phyloP scores from a whole-genome alignment of 1,140 invertebrate species.

The Euura lappo region DNA sequence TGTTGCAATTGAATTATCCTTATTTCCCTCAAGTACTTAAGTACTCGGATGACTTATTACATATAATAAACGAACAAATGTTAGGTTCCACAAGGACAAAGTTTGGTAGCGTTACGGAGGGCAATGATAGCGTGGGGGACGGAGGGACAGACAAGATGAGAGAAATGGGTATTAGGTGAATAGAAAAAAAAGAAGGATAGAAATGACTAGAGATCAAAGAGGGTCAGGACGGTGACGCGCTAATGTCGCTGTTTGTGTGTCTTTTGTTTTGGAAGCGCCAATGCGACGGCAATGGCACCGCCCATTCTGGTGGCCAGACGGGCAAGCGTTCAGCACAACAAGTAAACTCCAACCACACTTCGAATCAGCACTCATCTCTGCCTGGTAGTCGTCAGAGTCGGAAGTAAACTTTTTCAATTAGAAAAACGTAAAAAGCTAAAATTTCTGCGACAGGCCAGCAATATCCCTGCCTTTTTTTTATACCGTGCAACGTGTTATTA shows the following conservation, averaged over 20 bases:
- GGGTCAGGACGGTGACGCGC: slow-evolving; percentile 34
- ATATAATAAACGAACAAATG: not conserved
- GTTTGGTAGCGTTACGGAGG: not conserved
- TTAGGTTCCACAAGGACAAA: not conserved
- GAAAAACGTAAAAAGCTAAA: not conserved
- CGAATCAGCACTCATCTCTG: slow-evolving; percentile 24
- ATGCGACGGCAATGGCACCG: slow-evolving; percentile 47
- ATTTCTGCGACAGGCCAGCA: not conserved
- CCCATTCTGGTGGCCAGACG: slow-evolving; percentile 40
- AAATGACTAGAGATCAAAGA: too few species aligned
- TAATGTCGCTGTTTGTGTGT: slow-evolving; percentile 55
- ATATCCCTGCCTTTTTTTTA: slow-evolving; percentile 4
- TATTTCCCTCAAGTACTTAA: not conserved
- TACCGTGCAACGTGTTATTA: not conserved
- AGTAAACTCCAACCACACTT: slow-evolving; percentile 30
- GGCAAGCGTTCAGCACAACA: slow-evolving; percentile 47
- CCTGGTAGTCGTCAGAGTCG: slow-evolving; percentile 24
- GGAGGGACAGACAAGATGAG: not conserved
- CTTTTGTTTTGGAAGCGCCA: slow-evolving; percentile 55
- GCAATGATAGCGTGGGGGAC: not conserved
- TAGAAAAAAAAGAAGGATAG: too few species aligned
- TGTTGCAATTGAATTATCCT: not conserved
- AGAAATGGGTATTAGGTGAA: not conserved
- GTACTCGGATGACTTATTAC: not conserved
- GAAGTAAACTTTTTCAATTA: slow-evolving; percentile 19